Evolutionary conservation across 2,113 vertebrate genomes (phyloP).

Genomic region (Ameiurus melas): DNA sequence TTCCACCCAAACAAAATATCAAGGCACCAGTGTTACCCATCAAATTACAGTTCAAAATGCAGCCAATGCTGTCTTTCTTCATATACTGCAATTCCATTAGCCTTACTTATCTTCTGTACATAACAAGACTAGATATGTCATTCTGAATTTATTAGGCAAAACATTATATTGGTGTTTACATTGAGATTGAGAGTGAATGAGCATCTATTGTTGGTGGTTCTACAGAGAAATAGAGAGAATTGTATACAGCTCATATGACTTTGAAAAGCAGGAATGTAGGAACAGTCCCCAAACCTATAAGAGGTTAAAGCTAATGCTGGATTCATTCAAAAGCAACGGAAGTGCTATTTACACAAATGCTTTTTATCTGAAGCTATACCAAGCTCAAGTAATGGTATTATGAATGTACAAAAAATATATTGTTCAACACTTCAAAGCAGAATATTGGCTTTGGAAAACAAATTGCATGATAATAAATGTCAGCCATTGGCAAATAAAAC

Average conservation of each 20-base stretch:
- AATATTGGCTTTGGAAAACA: conserved; percentile 58
- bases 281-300: conserved; percentile 63
- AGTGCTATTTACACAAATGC: conserved; percentile 59
- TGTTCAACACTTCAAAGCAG: conserved; percentile 63
- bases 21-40: background rate
- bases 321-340: conserved; percentile 57
- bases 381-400: conserved; percentile 58
- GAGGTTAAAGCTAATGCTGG: conserved; percentile 50
- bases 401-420: conserved; percentile 58
- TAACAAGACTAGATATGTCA: background rate
- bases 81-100: background rate
- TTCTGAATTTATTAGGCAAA: background rate
- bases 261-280: conserved; percentile 57
- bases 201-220: background rate
- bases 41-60: background rate
- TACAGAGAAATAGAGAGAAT: background rate
- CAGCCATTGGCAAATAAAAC: conserved; percentile 62
- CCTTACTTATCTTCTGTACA: background rate
- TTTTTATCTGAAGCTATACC: conserved; percentile 58
- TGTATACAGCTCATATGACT: background rate
- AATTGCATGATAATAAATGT: conserved; percentile 63
- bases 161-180: background rate
- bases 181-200: background rate
- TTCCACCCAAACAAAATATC: background rate
- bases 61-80: background rate